These are phyloP conservation scores for Eueremaeus valkanovi DNA, from an alignment of 2,888 invertebrate species.

Conservation along the genomic window DNA sequence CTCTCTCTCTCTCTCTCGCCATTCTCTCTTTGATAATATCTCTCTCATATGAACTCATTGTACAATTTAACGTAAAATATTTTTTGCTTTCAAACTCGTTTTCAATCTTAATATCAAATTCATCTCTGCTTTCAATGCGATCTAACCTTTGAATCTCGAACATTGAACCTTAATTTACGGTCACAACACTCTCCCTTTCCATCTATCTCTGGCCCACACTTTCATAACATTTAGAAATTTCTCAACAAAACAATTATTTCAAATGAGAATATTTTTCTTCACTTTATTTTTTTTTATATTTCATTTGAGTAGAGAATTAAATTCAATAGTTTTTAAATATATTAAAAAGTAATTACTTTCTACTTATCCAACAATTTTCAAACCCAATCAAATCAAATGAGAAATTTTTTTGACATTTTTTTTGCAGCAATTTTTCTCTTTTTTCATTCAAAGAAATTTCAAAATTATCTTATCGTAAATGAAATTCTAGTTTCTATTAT, in stretches of 20 bases:
- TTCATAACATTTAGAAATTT: background rate
- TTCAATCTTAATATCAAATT: constrained; percentile 24
- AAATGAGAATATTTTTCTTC: background rate
- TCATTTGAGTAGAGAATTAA: background rate
- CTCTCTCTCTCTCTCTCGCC: background rate
- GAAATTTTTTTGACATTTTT: too few species aligned
- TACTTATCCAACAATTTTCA: too few species aligned
- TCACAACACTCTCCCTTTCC: background rate
- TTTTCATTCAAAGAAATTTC: too few species aligned
- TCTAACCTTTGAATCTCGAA: constrained; percentile 16
- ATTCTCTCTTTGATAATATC: constrained; percentile 19
- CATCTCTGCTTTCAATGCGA: background rate
- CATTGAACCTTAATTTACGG: constrained; percentile 20
- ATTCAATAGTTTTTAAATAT: too few species aligned
- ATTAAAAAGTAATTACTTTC: too few species aligned
- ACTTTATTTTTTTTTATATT: background rate
- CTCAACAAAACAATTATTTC: constrained; percentile 2
- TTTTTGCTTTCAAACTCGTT: constrained; percentile 13
- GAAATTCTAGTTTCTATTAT: too few species aligned
- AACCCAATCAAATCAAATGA: too few species aligned
- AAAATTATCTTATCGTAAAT: too few species aligned
- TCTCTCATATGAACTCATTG: constrained; percentile 18
- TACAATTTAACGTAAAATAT: constrained; percentile 3
- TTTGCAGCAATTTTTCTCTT: too few species aligned
- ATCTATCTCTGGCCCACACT: background rate